These are phyloP conservation scores for Lagopus leucura DNA, from an alignment of 2,113 vertebrate species.

Conservation along the genomic window DNA sequence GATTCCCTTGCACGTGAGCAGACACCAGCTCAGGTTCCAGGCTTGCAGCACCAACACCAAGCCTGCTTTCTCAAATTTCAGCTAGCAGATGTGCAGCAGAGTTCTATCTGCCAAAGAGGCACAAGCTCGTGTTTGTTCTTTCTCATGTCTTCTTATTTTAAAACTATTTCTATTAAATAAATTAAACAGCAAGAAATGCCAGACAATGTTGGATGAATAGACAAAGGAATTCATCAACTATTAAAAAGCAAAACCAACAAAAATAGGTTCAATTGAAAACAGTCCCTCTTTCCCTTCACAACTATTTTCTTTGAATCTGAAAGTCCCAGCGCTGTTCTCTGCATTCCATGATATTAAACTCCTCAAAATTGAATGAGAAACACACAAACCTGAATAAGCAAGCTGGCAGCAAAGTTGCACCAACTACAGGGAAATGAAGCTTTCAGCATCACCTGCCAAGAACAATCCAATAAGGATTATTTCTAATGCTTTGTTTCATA, in stretches of 20 bases:
- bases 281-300: neutral
- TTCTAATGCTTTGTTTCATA: slow-evolving; percentile 4
- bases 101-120: neutral
- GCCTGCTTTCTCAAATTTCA: neutral
- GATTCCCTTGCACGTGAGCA: neutral
- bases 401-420: slow-evolving; percentile 9
- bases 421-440: slow-evolving; percentile 7
- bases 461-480: slow-evolving; percentile 24
- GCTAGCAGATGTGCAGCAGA: neutral
- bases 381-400: neutral
- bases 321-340: neutral
- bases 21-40: neutral
- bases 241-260: neutral
- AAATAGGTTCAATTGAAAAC: neutral
- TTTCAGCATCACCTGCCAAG: slow-evolving; percentile 15
- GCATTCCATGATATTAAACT: slow-evolving; percentile 19
- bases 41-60: neutral
- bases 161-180: neutral
- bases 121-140: neutral
- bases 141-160: slow-evolving; percentile 9
- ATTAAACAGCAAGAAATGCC: neutral
- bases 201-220: neutral
- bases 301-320: neutral
- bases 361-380: slow-evolving; percentile 20
- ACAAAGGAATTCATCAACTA: neutral